phyloP scores from a whole-genome alignment of 2,113 vertebrate genomes.

The Amia ocellicauda region DNA sequence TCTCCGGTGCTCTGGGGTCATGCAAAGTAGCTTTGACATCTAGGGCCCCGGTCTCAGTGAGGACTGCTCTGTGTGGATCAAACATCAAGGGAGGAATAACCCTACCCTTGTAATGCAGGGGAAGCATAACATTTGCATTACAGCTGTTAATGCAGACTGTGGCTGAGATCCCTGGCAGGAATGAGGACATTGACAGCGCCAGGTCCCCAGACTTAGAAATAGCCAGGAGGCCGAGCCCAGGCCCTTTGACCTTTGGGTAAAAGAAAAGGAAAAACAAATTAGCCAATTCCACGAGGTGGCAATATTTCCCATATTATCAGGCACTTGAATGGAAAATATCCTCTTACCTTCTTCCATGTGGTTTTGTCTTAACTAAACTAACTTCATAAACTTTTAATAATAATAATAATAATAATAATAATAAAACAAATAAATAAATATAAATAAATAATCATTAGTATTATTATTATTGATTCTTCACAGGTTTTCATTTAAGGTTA shows the following conservation, averaged over 20 bases:
- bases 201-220: constrained; percentile 78
- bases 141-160: constrained; percentile 75
- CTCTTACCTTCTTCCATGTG: no score
- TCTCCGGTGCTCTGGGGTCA: constrained; percentile 53
- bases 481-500: no score
- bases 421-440: no score
- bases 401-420: no score
- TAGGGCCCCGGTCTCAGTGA: constrained; percentile 52
- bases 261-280: constrained; percentile 11
- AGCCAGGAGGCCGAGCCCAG: constrained; percentile 76
- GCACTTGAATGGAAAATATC: no score
- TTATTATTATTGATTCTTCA: no score
- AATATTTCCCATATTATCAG: no score
- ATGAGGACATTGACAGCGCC: constrained; percentile 78
- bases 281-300: no score
- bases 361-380: no score
- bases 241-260: constrained; percentile 62
- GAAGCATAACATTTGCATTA: constrained; percentile 53
- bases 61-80: constrained; percentile 21
- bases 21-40: constrained; percentile 58
- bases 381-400: no score
- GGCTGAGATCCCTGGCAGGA: constrained; percentile 74
- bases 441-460: no score
- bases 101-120: constrained; percentile 60
- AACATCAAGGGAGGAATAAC: constrained; percentile 57